phyloP scores from a whole-genome alignment of 92 coral and sea anemone genomes.

The Zoanthus gigantus region DNA sequence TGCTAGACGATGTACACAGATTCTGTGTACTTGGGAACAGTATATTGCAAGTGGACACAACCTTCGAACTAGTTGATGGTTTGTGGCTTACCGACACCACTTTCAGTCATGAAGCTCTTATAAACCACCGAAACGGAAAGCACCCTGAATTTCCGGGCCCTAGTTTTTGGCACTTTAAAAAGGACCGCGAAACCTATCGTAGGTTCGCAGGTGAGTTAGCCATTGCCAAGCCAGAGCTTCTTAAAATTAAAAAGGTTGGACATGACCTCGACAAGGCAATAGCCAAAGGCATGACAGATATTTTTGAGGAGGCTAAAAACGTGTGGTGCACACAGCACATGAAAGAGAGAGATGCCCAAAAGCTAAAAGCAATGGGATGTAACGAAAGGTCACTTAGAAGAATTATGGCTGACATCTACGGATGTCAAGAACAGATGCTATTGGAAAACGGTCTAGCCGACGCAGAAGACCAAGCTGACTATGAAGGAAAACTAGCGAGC shows the following conservation, averaged over 20 bases:
- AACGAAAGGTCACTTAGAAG: constrained; percentile 54
- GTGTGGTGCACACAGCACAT: constrained; percentile 27
- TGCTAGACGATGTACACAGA: constrained; percentile 61
- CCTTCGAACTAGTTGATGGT: constrained; percentile 72
- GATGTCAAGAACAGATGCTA: constrained; percentile 46
- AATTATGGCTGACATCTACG: constrained; percentile 56
- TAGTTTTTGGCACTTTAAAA: constrained; percentile 65
- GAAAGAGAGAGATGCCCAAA: constrained; percentile 44
- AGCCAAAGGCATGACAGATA: not conserved
- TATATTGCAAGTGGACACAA: constrained; percentile 66
- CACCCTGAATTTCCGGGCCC: constrained; percentile 73
- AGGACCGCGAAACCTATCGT: constrained; percentile 49
- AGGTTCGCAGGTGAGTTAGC: constrained; percentile 52
- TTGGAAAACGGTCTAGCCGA: constrained; percentile 49
- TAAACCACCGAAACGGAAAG: constrained; percentile 11
- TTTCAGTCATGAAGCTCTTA: constrained; percentile 55
- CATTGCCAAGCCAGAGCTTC: constrained; percentile 57
- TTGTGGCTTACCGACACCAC: constrained; percentile 77
- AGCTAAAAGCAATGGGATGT: constrained; percentile 54
- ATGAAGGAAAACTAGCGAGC: constrained; percentile 38
- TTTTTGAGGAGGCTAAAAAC: not conserved
- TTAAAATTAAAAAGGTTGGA: constrained; percentile 46
- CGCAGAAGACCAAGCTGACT: not conserved
- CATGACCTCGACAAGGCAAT: constrained; percentile 22
- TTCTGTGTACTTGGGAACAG: constrained; percentile 66